Percentiles rank a stretch among this genome's conserved stretches.
These are phyloP conservation scores for Sinodicranocentrus sp. DNA, from an alignment of 2,888 invertebrate species.

Conservation along the genomic window DNA sequence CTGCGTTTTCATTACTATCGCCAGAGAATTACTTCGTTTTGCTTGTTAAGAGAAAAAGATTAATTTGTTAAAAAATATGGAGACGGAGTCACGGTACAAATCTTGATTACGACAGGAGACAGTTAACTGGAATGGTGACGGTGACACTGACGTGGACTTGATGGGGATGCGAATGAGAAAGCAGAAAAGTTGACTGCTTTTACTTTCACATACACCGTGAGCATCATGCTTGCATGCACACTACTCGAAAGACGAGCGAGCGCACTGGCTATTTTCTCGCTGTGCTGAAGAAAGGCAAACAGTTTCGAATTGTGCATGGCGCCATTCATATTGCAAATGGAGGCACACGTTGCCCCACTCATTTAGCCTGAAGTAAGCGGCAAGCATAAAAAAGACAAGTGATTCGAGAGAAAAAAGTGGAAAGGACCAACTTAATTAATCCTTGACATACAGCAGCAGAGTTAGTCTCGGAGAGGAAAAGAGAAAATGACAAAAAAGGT, in stretches of 20 bases:
- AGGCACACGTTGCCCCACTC: background rate
- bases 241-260: too few species aligned
- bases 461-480: constrained; percentile 31
- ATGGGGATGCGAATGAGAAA: constrained; percentile 5
- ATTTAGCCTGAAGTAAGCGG: background rate
- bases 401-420: constrained; percentile 24
- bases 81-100: background rate
- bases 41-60: background rate
- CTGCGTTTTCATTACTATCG: constrained; percentile 42
- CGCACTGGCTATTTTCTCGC: too few species aligned
- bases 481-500: too few species aligned
- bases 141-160: constrained; percentile 58
- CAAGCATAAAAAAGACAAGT: constrained; percentile 21
- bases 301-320: too few species aligned
- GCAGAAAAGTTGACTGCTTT: too few species aligned
- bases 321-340: too few species aligned
- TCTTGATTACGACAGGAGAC: constrained; percentile 26
- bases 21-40: constrained; percentile 45
- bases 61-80: constrained; percentile 30
- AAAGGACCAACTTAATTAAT: constrained; percentile 68
- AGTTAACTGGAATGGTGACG: constrained; percentile 51
- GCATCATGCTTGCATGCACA: too few species aligned
- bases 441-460: constrained; percentile 61
- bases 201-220: too few species aligned
- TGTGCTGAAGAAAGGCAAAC: too few species aligned